A percentile compares a stretch with the other conserved stretches of the same genome.
Conservation (phyloP, 2,797 vertebrate genomes). For the Sebastes hubbsi region DNA sequence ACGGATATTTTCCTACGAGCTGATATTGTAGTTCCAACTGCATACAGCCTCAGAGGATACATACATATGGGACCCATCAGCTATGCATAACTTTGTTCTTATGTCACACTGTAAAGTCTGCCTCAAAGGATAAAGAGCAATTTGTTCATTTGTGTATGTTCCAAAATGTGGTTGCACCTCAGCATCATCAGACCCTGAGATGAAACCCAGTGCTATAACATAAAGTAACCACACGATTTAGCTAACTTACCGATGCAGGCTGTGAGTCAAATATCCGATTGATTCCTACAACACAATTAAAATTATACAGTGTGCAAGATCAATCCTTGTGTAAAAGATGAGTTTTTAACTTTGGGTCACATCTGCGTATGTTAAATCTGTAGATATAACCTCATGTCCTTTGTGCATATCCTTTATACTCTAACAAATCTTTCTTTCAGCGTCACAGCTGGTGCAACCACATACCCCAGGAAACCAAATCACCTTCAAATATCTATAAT, state of each 20-base stretch:
- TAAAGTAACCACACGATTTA: background rate
- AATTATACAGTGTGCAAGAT: conserved; percentile 5
- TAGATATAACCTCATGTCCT: conserved; percentile 36
- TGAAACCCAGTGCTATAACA: background rate
- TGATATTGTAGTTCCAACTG: conserved; percentile 25
- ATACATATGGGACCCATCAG: conserved; percentile 18
- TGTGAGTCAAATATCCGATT: background rate
- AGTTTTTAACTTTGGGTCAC: conserved; percentile 23
- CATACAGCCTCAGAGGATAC: conserved; percentile 21
- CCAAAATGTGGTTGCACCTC: conserved; percentile 20
- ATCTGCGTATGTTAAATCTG: conserved; percentile 38
- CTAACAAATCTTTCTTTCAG: conserved; percentile 37
- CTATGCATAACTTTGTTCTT: conserved; percentile 25
- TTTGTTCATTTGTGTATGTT: conserved; percentile 37
- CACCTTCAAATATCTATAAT: conserved; percentile 53
- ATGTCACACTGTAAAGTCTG: conserved; percentile 33
- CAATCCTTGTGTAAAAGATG: background rate
- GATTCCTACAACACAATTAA: background rate
- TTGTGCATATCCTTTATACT: conserved; percentile 38
- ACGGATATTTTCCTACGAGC: conserved; percentile 30
- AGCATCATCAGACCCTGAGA: conserved; percentile 18
- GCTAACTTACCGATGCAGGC: background rate
- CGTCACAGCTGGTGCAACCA: conserved; percentile 31
- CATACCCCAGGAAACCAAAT: conserved; percentile 43
- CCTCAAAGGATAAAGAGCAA: conserved; percentile 41